phyloP scores from a whole-genome alignment of 2,888 invertebrate genomes.

The Erebia aethiops region DNA sequence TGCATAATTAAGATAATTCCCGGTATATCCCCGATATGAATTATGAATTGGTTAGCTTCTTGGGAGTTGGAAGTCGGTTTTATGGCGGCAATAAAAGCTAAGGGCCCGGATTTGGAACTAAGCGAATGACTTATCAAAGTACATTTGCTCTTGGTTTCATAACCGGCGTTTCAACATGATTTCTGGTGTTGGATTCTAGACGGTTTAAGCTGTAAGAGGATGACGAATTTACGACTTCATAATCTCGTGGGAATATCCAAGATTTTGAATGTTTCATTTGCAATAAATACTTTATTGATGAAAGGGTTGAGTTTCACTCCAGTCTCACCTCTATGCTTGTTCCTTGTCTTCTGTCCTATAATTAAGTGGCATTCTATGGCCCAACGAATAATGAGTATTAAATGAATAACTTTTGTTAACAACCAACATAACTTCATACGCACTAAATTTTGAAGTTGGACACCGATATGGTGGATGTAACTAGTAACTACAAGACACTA shows the following conservation, averaged over 20 bases:
- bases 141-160: constrained; percentile 42
- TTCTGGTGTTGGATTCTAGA: constrained; percentile 21
- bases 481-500: no score
- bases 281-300: neutral
- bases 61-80: constrained; percentile 49
- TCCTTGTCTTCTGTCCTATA: no score
- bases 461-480: no score
- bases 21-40: constrained; percentile 47
- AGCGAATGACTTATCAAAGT: constrained; percentile 43
- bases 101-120: constrained; percentile 45
- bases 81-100: constrained; percentile 55
- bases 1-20: constrained; percentile 44
- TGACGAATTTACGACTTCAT: neutral
- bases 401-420: no score
- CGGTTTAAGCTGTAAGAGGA: neutral
- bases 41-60: constrained; percentile 50
- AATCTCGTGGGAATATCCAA: neutral
- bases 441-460: no score
- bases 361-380: no score
- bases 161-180: constrained; percentile 32
- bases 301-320: neutral
- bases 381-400: no score
- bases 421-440: no score
- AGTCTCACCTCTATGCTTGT: neutral
- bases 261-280: neutral